Evolutionary conservation across 2,113 vertebrate genomes (phyloP).

Genomic region (Halichoerus grypus): DNA sequence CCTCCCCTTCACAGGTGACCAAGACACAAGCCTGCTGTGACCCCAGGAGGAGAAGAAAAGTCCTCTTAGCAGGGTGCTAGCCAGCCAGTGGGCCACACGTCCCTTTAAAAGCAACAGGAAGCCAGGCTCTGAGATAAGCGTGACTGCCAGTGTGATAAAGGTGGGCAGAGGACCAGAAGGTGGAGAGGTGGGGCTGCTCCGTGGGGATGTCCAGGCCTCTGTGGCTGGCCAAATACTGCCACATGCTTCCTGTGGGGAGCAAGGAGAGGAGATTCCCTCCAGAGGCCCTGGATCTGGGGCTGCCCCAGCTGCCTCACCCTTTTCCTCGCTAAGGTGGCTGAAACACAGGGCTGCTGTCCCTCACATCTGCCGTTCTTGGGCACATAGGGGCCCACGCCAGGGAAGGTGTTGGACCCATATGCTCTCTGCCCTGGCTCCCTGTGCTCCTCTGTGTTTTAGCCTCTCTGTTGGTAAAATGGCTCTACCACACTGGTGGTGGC

Average conservation of each 20-base stretch:
- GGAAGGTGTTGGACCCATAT: background rate
- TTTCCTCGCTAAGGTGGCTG: background rate
- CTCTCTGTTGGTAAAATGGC: background rate
- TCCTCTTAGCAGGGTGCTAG: background rate
- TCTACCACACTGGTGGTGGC: background rate
- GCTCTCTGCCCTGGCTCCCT: background rate
- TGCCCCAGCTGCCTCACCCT: conserved; percentile 55
- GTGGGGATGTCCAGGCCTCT: conserved; percentile 79
- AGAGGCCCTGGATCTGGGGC: conserved; percentile 71
- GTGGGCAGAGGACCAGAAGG: conserved; percentile 26
- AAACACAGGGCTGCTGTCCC: background rate
- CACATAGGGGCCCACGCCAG: background rate
- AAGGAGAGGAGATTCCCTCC: conserved; percentile 80
- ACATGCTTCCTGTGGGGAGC: conserved; percentile 72
- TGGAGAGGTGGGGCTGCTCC: conserved; percentile 21
- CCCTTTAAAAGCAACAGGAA: conserved; percentile 75
- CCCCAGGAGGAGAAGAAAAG: background rate
- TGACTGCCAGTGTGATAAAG: background rate
- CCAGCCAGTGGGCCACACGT: background rate
- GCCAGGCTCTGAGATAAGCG: conserved; percentile 48
- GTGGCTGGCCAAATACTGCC: conserved; percentile 26
- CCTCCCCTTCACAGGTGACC: background rate
- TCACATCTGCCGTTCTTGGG: background rate
- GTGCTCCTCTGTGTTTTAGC: background rate
- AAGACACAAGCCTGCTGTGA: background rate